phyloP scores from a whole-genome alignment of 2,888 invertebrate species.

The Drosophila paucipuncta region DNA sequence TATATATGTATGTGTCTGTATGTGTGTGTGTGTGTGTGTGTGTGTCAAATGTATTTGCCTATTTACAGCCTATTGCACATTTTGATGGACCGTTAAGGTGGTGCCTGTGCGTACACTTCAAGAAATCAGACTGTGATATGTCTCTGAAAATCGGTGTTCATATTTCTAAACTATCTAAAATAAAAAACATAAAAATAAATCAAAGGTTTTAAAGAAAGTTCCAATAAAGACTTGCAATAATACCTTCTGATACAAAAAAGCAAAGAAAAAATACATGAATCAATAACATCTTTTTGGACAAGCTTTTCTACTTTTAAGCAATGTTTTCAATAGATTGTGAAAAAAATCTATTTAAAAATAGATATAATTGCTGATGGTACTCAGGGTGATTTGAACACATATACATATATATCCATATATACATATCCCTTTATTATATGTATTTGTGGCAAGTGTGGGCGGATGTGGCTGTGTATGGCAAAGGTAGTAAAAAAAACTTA shows the following conservation, averaged over 20 bases:
- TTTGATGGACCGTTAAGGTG: constrained; percentile 56
- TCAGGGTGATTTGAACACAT: neutral
- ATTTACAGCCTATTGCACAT: constrained; percentile 81
- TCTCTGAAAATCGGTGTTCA: too few relatives aligned
- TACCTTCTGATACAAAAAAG: neutral
- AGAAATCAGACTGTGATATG: neutral
- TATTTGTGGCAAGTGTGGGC: neutral
- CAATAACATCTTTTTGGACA: neutral
- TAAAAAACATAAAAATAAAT: neutral
- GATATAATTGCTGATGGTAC: neutral
- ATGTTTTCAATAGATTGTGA: neutral
- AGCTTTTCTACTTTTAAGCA: neutral
- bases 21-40: constrained; percentile 25
- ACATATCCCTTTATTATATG: neutral
- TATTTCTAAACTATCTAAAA: too few relatives aligned
- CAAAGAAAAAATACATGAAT: neutral
- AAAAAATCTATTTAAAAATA: neutral
- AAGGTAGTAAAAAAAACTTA: constrained; percentile 55
- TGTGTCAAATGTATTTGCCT: constrained; percentile 73
- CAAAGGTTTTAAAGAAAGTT: neutral
- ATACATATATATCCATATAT: neutral
- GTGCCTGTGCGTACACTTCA: neutral
- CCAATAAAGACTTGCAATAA: neutral
- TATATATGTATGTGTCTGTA: neutral
- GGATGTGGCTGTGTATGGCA: constrained; percentile 5